A percentile compares a stretch with the other conserved stretches of the same genome.
Evolutionary conservation across 2,888 invertebrate species (phyloP).

Genomic region (Mylabris sibirica): DNA sequence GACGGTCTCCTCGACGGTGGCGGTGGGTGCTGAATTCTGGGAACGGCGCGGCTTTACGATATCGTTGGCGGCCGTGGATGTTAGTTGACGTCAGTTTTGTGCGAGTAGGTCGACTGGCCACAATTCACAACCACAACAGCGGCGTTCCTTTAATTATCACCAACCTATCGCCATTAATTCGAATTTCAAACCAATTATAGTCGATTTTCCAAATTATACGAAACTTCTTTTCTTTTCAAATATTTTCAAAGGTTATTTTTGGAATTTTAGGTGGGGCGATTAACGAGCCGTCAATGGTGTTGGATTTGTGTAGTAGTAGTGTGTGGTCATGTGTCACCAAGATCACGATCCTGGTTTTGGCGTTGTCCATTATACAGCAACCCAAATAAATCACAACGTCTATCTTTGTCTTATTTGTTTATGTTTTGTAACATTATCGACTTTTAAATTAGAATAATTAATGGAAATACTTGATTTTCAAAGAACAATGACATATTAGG

Average conservation of each 20-base stretch:
- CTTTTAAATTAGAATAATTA: not conserved
- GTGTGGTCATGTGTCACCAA: slow-evolving; percentile 24
- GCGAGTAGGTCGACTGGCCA: slow-evolving; percentile 24
- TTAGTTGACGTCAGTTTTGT: slow-evolving; percentile 27
- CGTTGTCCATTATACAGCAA: slow-evolving; percentile 18
- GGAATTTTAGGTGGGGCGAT: not conserved
- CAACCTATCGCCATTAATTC: not conserved
- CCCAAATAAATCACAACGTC: slow-evolving; percentile 22
- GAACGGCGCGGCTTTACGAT: slow-evolving; percentile 25
- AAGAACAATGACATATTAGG: not conserved
- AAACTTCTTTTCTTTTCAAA: not conserved
- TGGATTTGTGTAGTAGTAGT: slow-evolving; percentile 13
- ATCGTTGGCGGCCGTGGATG: slow-evolving; percentile 31
- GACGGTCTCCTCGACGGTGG: slow-evolving; percentile 16
- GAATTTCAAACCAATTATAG: not conserved
- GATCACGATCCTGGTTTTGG: slow-evolving; percentile 22
- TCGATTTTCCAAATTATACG: not conserved
- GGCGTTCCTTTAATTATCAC: not conserved
- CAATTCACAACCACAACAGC: not conserved
- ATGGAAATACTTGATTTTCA: not conserved
- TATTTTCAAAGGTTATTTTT: not conserved
- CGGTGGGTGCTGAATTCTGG: slow-evolving; percentile 30
- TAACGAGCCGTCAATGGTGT: not conserved
- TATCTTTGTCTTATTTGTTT: not conserved
- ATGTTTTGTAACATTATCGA: not conserved